Evolutionary conservation across 1,140 invertebrate species (phyloP), one percentile per base, ranked within the genome.

Genomic region (Propsilocerus akamusi): DNA sequence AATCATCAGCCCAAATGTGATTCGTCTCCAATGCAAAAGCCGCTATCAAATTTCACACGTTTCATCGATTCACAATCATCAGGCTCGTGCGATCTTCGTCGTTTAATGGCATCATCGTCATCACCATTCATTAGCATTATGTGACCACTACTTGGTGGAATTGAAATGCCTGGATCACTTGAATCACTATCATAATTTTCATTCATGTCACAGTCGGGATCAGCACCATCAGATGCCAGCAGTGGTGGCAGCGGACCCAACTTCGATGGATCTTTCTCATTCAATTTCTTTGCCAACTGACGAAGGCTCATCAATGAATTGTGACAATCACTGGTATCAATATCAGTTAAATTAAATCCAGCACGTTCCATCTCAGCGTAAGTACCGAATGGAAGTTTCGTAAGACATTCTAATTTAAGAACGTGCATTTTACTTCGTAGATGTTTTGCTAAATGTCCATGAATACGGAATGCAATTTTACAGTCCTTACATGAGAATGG

Each of bases 361-460:
- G 83, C 86, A 23, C 89, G 72, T 66, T 96, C 92, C 59, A 96
- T 84, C 68, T 94, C 90, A 23, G 90, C 90, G 62, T 91, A 96
- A 25, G 90, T 89, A n/a, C 92, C 92, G 60, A 92, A 92, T 0
- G 93, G 92, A 52, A 98, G 65, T 68, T 96, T 97, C 34, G 78
- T 86, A 25, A 93, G 66, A 65, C 86, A 91, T 65, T 97, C 93
- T 32, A 97, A 71, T 59, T 88, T 84, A 80, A 92, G 91, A 22
- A 97, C 93, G 62, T 99, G 95, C 77, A 90, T 87, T 72, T 97
- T 97, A 25, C 91, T 95, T 30, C 93, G 76, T 32, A 97, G 71
- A 73, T 98, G 95, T 69, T 97, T 97, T 0, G 92, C 89, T 55
- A 98, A 70, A 67, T 97, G 92, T 0, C 91, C 93, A 59, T 95